Evolutionary conservation across 2,113 vertebrate species (phyloP).

Genomic region (Esox niger): DNA sequence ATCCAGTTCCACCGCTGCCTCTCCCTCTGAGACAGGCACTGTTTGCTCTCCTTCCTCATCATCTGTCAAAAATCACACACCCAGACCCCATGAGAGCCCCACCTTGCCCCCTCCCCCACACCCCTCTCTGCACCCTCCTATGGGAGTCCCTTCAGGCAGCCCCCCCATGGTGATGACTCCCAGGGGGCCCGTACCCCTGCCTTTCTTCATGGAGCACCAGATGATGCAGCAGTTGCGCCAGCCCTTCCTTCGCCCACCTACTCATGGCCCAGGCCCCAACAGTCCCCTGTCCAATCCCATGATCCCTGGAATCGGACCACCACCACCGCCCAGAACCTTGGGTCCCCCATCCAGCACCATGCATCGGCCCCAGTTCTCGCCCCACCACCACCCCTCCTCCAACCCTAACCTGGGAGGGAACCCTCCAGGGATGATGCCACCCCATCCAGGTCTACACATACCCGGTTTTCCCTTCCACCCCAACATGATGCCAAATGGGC

Average conservation of each 20-base stretch:
- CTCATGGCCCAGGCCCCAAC: conserved; percentile 85
- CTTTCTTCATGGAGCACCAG: conserved; percentile 98
- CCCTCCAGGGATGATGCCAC: conserved; percentile 71
- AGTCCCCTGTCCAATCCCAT: conserved; percentile 93
- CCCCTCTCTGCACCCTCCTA: conserved; percentile 84
- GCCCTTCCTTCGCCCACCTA: conserved; percentile 84
- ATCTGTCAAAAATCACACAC: conserved; percentile 92
- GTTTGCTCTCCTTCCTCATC: conserved; percentile 86
- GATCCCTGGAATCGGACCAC: conserved; percentile 90
- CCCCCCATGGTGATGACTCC: conserved; percentile 99
- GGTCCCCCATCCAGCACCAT: conserved; percentile 91
- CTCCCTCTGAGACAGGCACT: conserved; percentile 85
- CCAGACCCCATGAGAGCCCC: conserved; percentile 88
- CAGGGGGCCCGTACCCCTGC: conserved; percentile 92
- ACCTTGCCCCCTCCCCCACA: conserved; percentile 81
- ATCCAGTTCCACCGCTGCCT: conserved; percentile 83
- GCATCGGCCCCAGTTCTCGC: conserved; percentile 92
- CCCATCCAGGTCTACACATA: conserved; percentile 83
- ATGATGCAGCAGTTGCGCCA: conserved; percentile 97
- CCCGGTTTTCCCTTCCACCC: conserved; percentile 90
- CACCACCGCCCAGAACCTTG: conserved; percentile 81
- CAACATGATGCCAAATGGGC: conserved; percentile 95
- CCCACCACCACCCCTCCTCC: conserved; percentile 86
- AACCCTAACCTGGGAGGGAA: conserved; percentile 82
- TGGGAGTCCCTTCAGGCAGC: conserved; percentile 89